Base-by-base conservation (phyloP, 2,888 invertebrate genomes). In the Mythimna lalbum region DNA sequence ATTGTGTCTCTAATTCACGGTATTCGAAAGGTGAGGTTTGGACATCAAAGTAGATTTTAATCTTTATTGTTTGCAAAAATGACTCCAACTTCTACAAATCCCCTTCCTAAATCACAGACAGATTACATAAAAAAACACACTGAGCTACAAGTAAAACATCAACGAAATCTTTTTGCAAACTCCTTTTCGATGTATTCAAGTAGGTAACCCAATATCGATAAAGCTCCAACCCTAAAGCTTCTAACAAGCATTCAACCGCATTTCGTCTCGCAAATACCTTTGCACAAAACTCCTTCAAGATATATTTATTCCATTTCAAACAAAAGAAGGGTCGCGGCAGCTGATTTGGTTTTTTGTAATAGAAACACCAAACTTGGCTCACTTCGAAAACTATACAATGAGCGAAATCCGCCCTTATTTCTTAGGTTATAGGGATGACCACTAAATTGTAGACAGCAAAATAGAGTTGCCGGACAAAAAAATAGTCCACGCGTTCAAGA, bases 181-280 rank as follows among this genome's bases (percentile, higher is more conserved):
- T 73, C 1, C 43, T 60, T 9, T 14, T 73, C 27, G 36, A 27
- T 47, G 5, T 12, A 43, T 69, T 65, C 56, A 61, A 23, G 50
- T n/a, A n/a, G n/a, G n/a, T 23, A 50, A n/a, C n/a, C 4, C 7
- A 50, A 36, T 56, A 68, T 76, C 70, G 76, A 78, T 36, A 67
- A 50, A 55, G 12, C 27, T 12, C 49, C 88, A 86, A 55, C 92
- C 57, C 90, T 90, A 83, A 61, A 81, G 80, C 82, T 88, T 88
- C 88, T 90, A 91, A 91, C 90, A 92, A 91, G 87, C 87, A 92
- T 90, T 90, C 89, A 93, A 93, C 93, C 92, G 91, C 92, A 92
- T 93, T 93, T 90, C 91, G 91, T 91, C 90, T 93, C 89, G 95
- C 94, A 87, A 94, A 94, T 93, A 91, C 91, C 89, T 90, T 90